phyloP scores from a whole-genome alignment of 1,140 invertebrate genomes.

The Sarcophaga bullata region DNA sequence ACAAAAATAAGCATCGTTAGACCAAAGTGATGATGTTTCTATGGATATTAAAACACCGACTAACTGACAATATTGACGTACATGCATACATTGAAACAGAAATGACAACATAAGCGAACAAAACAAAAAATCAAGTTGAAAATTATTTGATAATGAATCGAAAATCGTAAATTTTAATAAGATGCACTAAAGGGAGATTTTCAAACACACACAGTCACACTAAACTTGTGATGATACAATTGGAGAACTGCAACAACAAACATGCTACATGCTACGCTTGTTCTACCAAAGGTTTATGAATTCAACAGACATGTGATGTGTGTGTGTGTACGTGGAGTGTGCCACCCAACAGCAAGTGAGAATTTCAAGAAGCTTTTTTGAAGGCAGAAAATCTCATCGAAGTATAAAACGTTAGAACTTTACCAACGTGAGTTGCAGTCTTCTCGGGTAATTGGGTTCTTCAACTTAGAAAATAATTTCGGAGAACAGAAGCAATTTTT shows the following conservation, averaged over 20 bases:
- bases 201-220: not conserved
- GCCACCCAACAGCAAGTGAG: not conserved
- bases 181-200: slow-evolving; percentile 52
- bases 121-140: not conserved
- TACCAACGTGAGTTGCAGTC: not conserved
- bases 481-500: not conserved
- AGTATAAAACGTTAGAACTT: slow-evolving; percentile 40
- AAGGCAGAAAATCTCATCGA: slow-evolving; percentile 4
- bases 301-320: not conserved
- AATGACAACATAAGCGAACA: not conserved
- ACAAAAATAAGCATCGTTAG: not conserved
- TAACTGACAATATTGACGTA: not conserved
- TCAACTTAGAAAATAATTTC: slow-evolving; percentile 13
- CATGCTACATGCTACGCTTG: not conserved
- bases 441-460: not conserved
- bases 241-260: slow-evolving; percentile 22
- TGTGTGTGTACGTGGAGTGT: not conserved
- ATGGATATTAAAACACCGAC: not conserved
- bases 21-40: not conserved
- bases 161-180: slow-evolving; percentile 55
- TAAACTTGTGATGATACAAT: not conserved
- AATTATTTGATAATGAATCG: slow-evolving; percentile 37
- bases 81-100: no score
- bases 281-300: not conserved
- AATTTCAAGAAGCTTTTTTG: slow-evolving; percentile 18